phyloP scores from a whole-genome alignment of 2,888 invertebrate genomes.

The Drosophila stalkeri region DNA sequence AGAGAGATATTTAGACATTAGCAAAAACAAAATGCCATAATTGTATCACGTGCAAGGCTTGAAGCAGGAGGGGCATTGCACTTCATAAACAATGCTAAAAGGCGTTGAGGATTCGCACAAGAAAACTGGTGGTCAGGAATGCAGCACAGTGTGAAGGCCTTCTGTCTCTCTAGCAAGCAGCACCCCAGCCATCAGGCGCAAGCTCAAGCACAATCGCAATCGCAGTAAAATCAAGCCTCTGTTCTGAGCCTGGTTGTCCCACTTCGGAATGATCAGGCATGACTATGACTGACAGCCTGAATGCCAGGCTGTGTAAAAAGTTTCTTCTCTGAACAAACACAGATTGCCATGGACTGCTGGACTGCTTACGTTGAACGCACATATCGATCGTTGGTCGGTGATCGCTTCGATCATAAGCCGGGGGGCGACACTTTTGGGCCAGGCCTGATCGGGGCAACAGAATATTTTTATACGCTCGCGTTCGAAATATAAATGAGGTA shows the following conservation, averaged over 20 bases:
- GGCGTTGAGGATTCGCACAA: slow-evolving; percentile 69
- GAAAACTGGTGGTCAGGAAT: slow-evolving; percentile 66
- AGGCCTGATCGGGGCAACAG: slow-evolving; percentile 78
- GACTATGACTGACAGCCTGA: slow-evolving; percentile 83
- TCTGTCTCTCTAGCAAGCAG: slow-evolving; percentile 19
- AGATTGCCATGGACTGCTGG: slow-evolving; percentile 41
- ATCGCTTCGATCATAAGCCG: slow-evolving; percentile 65
- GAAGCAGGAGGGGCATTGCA: slow-evolving; percentile 52
- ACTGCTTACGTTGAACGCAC: slow-evolving; percentile 34
- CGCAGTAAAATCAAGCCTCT: slow-evolving; percentile 8
- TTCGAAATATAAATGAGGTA: slow-evolving; percentile 85
- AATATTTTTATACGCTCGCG: slow-evolving; percentile 86
- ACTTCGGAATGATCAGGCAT: slow-evolving; percentile 76
- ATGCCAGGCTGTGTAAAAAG: slow-evolving; percentile 45
- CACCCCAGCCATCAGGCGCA: slow-evolving; percentile 17
- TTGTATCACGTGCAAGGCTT: slow-evolving; percentile 82
- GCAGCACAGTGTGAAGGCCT: slow-evolving; percentile 56
- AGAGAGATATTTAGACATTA: slow-evolving; percentile 32
- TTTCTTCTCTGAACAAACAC: slow-evolving; percentile 28
- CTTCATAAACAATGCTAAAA: slow-evolving; percentile 82
- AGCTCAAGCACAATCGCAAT: neutral
- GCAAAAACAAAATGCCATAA: slow-evolving; percentile 79
- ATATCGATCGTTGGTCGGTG: slow-evolving; percentile 59
- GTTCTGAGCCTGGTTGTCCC: slow-evolving; percentile 48
- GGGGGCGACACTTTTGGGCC: slow-evolving; percentile 81